Evolutionary conservation across 2,888 invertebrate genomes (phyloP), one percentile per base, ranked within the genome.

Genomic region (Dynastes grantii): DNA sequence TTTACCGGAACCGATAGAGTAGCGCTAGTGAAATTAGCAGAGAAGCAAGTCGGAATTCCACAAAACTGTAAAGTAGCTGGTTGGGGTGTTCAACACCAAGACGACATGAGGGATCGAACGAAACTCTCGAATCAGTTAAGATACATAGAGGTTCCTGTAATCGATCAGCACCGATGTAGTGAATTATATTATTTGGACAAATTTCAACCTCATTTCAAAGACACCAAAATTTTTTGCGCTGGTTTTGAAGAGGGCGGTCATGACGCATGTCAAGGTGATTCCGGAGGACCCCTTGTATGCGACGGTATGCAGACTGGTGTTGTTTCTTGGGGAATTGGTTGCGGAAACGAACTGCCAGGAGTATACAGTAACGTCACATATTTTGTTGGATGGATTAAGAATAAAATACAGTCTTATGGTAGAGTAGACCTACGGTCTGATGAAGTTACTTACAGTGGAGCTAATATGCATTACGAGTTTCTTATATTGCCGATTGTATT

Each of bases 241-340:
- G 65, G 53, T 22, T 71, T 29, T 29, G 27, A 64, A 55, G 64
- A 49, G 49, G 80, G 80, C 9, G 78, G 76, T n/a, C 61, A 70
- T 63, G 80, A 78, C 27, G 29, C 71, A n/a, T 80, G 80, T 27
- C 40, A 65, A 40, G 80, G 80, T 3, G 80, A 80, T 37, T 78
- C 80, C 2, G 80, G 80, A 3, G 78, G 78, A 40, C 78, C 80
- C 0, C 49, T 80, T 1, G 76, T 71, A 58, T 45, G 64, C 11
- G n/a, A 76, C 13, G 49, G 65, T 13, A 5, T 64, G 2, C 64
- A 76, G 32, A 55, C 71, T n/a, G 80, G 80, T 6, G 64, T 80
- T 13, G 76, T 78, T 32, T 80, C 80, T 49, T 78, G 76, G 78
- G 78, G 77, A 4, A 45, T 49, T 2, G 80, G 78, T 5, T 80